Conservation (phyloP, 1,140 invertebrate genomes). For the Trichomalopsis sarcophagae region DNA sequence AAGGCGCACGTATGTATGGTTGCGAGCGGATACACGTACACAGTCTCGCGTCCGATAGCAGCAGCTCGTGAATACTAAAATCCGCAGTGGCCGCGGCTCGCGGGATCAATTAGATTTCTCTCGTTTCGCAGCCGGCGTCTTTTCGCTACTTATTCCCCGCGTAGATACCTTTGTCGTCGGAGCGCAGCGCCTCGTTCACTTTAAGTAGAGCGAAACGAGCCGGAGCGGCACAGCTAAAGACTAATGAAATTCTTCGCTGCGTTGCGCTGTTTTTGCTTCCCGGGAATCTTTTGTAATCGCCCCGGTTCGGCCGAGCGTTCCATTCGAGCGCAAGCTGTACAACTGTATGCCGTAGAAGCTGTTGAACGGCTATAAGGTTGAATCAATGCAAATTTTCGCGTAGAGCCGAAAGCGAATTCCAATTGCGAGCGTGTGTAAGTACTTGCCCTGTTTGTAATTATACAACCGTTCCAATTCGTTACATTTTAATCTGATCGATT, state of each 20-base stretch:
- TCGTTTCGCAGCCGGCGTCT: constrained; percentile 6
- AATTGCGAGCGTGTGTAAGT: background rate
- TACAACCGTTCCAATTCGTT: background rate
- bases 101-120: constrained; percentile 45
- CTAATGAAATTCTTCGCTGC: constrained; percentile 42
- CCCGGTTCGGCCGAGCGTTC: background rate
- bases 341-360: background rate
- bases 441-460: background rate
- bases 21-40: background rate
- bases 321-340: background rate
- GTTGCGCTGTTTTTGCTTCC: background rate
- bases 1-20: constrained; percentile 8
- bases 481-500: background rate
- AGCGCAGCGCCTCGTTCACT: background rate
- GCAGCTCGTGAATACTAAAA: constrained; percentile 35
- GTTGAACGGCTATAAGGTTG: background rate
- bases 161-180: constrained; percentile 19
- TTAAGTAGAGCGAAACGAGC: constrained; percentile 10
- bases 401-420: background rate
- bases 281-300: constrained; percentile 12
- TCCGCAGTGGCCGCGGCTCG: background rate
- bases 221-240: background rate
- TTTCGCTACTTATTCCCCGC: background rate
- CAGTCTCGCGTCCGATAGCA: background rate
- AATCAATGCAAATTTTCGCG: background rate